These are phyloP conservation scores for Ardeotis arabs DNA, from an alignment of 2,113 vertebrate genomes.

Conservation along the genomic window DNA sequence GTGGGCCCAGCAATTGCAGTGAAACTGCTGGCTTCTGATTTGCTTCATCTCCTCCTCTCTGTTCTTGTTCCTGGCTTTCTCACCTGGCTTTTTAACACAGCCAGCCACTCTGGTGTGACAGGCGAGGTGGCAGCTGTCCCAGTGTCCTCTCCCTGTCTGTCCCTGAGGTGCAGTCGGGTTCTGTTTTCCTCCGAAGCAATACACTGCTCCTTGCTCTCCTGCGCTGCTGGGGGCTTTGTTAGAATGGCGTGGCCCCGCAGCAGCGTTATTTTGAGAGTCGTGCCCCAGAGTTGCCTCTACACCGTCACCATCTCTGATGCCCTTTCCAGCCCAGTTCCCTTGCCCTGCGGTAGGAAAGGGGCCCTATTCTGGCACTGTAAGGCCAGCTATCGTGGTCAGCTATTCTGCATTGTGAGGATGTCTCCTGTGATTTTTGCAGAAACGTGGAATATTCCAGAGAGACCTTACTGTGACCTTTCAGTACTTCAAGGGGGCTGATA, in stretches of 20 bases:
- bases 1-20: not conserved
- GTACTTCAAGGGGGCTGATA: not conserved
- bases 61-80: not conserved
- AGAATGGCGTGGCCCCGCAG: not conserved
- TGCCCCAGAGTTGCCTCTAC: not conserved
- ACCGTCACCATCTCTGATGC: not conserved
- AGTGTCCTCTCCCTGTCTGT: not conserved
- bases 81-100: not conserved
- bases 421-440: not conserved
- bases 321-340: not conserved
- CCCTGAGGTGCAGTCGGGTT: rapidly evolving
- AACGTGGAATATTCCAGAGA: not conserved
- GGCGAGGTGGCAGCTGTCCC: not conserved
- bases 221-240: not conserved
- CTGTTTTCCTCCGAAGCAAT: not conserved
- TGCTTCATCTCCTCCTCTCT: not conserved
- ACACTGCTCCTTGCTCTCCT: not conserved
- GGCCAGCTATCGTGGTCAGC: not conserved
- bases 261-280: rapidly evolving
- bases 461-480: not conserved
- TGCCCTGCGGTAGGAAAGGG: not conserved
- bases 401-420: rapidly evolving
- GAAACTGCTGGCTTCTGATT: not conserved
- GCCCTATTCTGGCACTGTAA: not conserved
- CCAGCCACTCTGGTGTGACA: not conserved